A percentile compares a stretch with the other conserved stretches of the same genome.
Conservation (phyloP, 2,888 invertebrate species). For the Morinoia aosen region DNA sequence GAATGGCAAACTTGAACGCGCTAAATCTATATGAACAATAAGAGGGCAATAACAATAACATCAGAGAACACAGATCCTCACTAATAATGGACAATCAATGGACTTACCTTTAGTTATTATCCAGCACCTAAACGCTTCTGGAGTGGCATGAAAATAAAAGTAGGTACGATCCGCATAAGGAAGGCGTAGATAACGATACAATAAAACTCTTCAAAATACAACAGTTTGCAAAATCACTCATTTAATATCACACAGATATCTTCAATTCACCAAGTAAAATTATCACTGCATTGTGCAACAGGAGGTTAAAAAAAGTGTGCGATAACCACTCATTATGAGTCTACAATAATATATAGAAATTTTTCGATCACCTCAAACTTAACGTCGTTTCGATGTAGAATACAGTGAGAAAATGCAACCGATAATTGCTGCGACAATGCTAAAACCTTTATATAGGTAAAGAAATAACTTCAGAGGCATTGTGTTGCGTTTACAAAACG, state of each 20-base stretch:
- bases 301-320: no score
- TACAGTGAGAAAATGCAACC: not conserved
- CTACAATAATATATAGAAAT: not conserved
- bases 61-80: not conserved
- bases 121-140: slow-evolving; percentile 65
- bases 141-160: slow-evolving; percentile 45
- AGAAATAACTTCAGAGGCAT: not conserved
- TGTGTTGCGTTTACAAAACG: no score
- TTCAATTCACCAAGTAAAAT: not conserved
- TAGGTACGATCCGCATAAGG: not conserved
- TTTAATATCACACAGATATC: not conserved
- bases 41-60: not conserved
- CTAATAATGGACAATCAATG: not conserved
- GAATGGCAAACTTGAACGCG: not conserved
- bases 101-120: slow-evolving; percentile 65
- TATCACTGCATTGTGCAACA: not conserved
- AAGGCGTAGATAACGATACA: no score
- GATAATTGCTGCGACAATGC: not conserved
- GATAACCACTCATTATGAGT: not conserved
- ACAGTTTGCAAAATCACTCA: no score
- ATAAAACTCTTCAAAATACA: no score
- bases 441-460: not conserved
- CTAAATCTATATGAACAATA: no score
- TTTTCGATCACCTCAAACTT: not conserved
- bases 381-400: not conserved